Conservation (phyloP, 2,888 invertebrate species). For the Nowickia ferox region DNA sequence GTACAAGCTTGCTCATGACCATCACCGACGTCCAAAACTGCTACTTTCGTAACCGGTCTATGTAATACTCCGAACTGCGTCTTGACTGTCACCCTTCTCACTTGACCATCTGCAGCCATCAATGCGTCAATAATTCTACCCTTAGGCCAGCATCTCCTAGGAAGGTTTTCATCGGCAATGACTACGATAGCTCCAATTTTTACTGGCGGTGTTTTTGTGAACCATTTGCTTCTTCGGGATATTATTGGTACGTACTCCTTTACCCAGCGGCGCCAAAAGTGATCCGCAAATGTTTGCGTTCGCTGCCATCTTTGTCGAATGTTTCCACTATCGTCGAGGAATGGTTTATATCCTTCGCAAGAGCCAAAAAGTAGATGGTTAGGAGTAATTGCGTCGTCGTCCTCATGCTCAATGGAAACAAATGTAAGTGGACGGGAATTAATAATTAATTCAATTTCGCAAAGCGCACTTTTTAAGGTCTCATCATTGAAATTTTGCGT, state of each 20-base stretch:
- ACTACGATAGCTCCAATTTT: conserved; percentile 6
- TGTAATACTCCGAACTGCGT: conserved; percentile 32
- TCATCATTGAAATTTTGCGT: too few relatives aligned
- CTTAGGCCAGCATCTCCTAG: conserved; percentile 64
- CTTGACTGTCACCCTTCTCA: conserved; percentile 37
- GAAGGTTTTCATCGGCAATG: conserved; percentile 47
- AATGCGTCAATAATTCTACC: conserved; percentile 7
- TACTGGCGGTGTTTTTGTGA: too few relatives aligned
- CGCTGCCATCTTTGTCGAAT: conserved; percentile 60
- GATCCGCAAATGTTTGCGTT: conserved; percentile 61
- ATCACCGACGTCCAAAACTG: conserved; percentile 21
- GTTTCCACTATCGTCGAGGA: conserved; percentile 12
- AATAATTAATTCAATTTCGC: too few relatives aligned
- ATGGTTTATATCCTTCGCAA: conserved; percentile 2
- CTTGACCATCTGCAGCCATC: conserved; percentile 17
- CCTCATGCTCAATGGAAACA: not conserved
- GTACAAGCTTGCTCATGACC: conserved; percentile 24
- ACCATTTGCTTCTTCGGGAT: too few relatives aligned
- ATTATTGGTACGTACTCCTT: conserved; percentile 12
- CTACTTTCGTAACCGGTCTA: conserved; percentile 25
- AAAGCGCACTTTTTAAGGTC: too few relatives aligned
- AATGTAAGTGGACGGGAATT: too few relatives aligned
- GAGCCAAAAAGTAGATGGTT: conserved; percentile 7
- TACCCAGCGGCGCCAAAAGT: conserved; percentile 57
- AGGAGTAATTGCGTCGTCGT: conserved; percentile 21